phyloP scores from a whole-genome alignment of 2,888 invertebrate species.

The Lacanobia oleracea region DNA sequence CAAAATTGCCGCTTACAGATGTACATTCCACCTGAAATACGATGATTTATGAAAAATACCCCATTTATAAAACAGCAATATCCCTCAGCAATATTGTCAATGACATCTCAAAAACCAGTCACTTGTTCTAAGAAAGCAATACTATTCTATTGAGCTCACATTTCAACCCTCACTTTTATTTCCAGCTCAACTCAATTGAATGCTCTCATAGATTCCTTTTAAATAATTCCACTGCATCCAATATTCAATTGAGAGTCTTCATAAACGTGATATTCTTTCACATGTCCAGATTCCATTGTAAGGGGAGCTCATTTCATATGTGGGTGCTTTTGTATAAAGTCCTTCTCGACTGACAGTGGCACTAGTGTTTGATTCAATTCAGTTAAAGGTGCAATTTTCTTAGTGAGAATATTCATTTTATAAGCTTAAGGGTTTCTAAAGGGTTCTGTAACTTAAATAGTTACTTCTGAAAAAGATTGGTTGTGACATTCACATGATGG shows the following conservation, averaged over 20 bases:
- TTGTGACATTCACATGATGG: no score
- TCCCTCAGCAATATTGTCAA: no score
- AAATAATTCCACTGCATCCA: conserved; percentile 48
- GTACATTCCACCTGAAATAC: background rate
- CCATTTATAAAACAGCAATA: no score
- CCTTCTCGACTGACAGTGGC: conserved; percentile 30
- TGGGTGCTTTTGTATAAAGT: conserved; percentile 50
- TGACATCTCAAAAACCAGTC: background rate
- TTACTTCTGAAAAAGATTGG: no score
- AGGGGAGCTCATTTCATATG: conserved; percentile 49
- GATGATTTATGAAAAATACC: background rate
- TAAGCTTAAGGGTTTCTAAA: background rate
- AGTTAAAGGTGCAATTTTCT: background rate
- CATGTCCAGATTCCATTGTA: conserved; percentile 49
- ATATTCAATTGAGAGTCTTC: conserved; percentile 51
- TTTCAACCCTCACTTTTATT: conserved; percentile 23
- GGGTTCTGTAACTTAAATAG: no score
- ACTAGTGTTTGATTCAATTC: conserved; percentile 52
- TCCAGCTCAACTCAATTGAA: conserved; percentile 20
- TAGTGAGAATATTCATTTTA: conserved; percentile 8
- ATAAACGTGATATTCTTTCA: conserved; percentile 55
- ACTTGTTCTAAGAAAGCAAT: conserved; percentile 1
- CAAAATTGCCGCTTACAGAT: background rate
- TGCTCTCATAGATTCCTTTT: conserved; percentile 34
- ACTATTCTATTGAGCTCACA: background rate